A percentile compares a stretch with the other conserved stretches of the same genome.
These are phyloP conservation scores for Hippocampus guttulatus DNA, from an alignment of 2,113 vertebrate genomes.

Conservation along the genomic window DNA sequence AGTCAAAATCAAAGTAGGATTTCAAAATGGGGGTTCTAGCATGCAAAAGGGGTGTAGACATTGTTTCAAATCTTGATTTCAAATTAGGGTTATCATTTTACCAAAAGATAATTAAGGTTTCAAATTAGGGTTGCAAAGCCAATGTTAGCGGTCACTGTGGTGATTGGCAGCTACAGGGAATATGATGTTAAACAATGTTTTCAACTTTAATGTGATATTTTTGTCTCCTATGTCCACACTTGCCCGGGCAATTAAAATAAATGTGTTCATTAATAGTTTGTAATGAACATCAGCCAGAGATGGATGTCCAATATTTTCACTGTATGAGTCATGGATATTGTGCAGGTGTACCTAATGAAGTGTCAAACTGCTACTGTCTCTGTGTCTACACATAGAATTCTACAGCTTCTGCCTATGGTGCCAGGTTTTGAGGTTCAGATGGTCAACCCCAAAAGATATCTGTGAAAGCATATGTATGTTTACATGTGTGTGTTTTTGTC, in stretches of 20 bases:
- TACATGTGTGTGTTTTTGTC: constrained; percentile 5
- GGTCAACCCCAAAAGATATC: constrained; percentile 34
- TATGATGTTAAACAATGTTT: not conserved
- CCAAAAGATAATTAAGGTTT: too few relatives aligned
- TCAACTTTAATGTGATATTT: not conserved
- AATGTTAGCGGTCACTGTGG: not conserved
- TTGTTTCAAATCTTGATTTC: too few relatives aligned
- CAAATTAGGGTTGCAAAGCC: not conserved
- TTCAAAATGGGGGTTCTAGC: too few relatives aligned
- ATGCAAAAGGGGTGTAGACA: too few relatives aligned
- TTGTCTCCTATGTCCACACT: not conserved
- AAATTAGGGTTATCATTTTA: too few relatives aligned
- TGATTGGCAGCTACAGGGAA: not conserved
- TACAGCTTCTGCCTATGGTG: not conserved
- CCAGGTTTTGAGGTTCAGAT: constrained; percentile 11
- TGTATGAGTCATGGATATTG: not conserved
- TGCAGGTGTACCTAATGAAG: not conserved
- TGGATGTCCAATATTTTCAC: not conserved
- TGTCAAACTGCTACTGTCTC: not conserved
- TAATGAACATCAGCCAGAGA: too few relatives aligned
- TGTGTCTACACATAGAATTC: too few relatives aligned
- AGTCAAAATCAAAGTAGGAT: too few relatives aligned
- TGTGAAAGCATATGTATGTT: constrained; percentile 23
- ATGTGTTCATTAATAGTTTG: not conserved
- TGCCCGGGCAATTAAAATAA: not conserved